Conservation (phyloP, 2,797 vertebrate species). For the Danio choprae region DNA sequence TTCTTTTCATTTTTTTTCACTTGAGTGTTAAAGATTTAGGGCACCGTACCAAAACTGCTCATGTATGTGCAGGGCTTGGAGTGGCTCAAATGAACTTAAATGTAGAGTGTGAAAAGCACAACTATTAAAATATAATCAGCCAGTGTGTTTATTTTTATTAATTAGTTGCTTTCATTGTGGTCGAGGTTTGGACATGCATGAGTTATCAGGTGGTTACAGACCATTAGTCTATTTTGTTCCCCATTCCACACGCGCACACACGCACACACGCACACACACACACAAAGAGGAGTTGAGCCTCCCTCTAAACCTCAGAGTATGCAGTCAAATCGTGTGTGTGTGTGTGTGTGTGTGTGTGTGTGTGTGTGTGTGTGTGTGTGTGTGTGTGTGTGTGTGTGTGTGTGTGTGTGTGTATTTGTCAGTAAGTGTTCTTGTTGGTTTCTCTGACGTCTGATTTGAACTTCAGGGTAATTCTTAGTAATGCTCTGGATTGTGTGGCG, state of each 20-base stretch:
- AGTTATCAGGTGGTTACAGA: slow-evolving; percentile 5
- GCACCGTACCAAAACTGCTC: too few relatives aligned
- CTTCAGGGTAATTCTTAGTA: slow-evolving; percentile 12
- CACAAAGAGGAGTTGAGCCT: not conserved
- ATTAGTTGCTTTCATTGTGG: slow-evolving; percentile 4
- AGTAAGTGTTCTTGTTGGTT: not conserved
- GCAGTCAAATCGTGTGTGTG: slow-evolving; percentile 6
- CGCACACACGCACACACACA: not conserved
- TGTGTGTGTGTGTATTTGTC: slow-evolving; percentile 2
- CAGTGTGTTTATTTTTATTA: not conserved
- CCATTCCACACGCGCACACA: not conserved
- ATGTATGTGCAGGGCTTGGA: not conserved
- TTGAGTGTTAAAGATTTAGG: too few relatives aligned
- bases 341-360: too few relatives aligned
- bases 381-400: too few relatives aligned
- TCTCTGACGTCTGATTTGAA: slow-evolving; percentile 7
- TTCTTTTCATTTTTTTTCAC: too few relatives aligned
- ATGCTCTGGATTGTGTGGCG: slow-evolving; percentile 14
- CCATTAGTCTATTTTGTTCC: slow-evolving; percentile 16
- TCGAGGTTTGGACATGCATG: not conserved
- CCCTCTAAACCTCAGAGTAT: not conserved
- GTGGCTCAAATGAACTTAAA: not conserved
- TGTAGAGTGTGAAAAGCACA: not conserved
- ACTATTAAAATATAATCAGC: not conserved
- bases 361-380: too few relatives aligned